Conservation (phyloP, 2,797 vertebrate genomes). For the Pangasius mekongensis region DNA sequence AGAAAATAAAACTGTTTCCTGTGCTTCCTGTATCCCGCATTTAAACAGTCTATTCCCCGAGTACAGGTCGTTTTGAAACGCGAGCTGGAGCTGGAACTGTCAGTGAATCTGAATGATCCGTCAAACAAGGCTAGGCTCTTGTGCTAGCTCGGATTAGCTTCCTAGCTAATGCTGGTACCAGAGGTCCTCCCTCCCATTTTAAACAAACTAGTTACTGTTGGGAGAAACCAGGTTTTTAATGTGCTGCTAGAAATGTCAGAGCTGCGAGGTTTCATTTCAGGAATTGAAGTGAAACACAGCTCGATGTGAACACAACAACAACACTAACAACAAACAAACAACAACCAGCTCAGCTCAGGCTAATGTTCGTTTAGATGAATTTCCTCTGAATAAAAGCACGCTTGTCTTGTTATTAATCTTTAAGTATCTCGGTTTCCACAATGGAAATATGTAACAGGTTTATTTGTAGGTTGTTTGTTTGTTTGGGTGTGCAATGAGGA, state of each 20-base stretch:
- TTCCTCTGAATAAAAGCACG: neutral
- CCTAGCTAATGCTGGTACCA: neutral
- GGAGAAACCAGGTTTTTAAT: neutral
- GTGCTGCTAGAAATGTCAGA: too few species aligned
- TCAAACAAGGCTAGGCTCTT: neutral
- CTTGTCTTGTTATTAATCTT: neutral
- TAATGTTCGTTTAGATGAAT: neutral
- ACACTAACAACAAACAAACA: neutral
- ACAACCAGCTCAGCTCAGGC: neutral
- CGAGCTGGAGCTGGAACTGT: conserved; percentile 4
- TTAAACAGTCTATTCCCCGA: neutral
- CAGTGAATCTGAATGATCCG: conserved; percentile 7
- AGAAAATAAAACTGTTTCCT: neutral
- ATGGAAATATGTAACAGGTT: neutral
- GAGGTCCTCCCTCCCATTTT: neutral
- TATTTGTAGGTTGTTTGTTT: neutral
- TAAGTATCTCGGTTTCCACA: neutral
- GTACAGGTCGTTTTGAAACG: neutral
- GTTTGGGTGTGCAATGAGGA: neutral
- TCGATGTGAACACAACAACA: neutral
- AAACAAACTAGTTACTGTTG: neutral
- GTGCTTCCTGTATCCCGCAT: too few species aligned
- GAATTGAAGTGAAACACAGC: neutral
- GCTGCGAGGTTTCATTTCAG: neutral
- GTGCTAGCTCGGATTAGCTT: conserved; percentile 23